Evolutionary conservation across 1,140 invertebrate genomes (phyloP).

Genomic region (Pseudomyrmex sp.): DNA sequence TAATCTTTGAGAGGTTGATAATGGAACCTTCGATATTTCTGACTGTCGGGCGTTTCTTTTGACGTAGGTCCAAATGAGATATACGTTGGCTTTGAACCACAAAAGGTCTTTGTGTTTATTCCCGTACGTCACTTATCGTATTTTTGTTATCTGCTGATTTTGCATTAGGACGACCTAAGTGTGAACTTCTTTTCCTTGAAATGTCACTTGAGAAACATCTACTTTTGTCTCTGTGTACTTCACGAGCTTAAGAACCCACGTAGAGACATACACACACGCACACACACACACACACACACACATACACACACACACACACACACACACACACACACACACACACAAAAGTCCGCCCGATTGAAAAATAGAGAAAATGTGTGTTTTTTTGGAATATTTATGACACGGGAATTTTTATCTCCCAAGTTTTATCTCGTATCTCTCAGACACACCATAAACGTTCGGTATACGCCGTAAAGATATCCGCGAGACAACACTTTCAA

Average conservation of each 20-base stretch:
- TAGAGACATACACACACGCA: not conserved
- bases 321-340: no score
- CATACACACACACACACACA: no score
- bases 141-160: constrained; percentile 54
- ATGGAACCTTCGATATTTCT: constrained; percentile 18
- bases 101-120: not conserved
- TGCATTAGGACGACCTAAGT: not conserved
- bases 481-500: not conserved
- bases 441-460: not conserved
- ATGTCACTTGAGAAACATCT: not conserved
- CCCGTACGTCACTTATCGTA: constrained; percentile 39
- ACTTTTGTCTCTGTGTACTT: constrained; percentile 29
- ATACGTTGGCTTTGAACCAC: constrained; percentile 17
- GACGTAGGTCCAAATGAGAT: constrained; percentile 12
- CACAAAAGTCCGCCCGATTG: not conserved
- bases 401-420: no score
- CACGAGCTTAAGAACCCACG: not conserved
- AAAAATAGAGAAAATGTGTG: not conserved
- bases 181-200: not conserved
- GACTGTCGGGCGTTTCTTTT: not conserved
- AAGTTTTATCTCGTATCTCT: constrained; percentile 9
- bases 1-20: not conserved
- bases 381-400: not conserved
- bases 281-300: no score
- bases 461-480: not conserved